Evolutionary conservation across 2,888 invertebrate genomes (phyloP).

Genomic region (Sinelater perroti): DNA sequence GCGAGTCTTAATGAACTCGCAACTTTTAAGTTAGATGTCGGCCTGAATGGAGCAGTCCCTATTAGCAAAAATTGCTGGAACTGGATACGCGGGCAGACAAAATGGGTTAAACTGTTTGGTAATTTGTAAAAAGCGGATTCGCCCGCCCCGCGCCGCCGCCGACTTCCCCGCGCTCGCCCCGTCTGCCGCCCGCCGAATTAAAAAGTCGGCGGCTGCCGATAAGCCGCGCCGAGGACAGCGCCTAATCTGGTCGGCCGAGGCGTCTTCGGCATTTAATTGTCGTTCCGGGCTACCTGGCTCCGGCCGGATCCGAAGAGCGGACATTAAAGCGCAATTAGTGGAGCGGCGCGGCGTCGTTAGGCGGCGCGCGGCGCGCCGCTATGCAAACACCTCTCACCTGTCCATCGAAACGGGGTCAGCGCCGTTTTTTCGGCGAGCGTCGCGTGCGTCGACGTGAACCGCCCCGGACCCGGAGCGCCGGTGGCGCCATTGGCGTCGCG

Average conservation of each 20-base stretch:
- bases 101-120: too few relatives aligned
- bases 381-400: conserved; percentile 39
- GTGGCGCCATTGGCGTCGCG: conserved; percentile 59
- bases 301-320: conserved; percentile 25
- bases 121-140: too few relatives aligned
- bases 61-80: too few relatives aligned
- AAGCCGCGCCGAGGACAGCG: neutral
- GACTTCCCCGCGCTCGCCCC: too few relatives aligned
- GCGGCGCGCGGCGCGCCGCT: conserved; percentile 25
- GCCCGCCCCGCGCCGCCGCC: too few relatives aligned
- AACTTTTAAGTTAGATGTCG: too few relatives aligned
- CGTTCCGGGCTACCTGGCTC: conserved; percentile 24
- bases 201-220: neutral
- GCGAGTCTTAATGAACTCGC: too few relatives aligned
- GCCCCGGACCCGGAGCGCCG: conserved; percentile 53
- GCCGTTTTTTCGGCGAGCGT: conserved; percentile 45
- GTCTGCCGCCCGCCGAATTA: too few relatives aligned
- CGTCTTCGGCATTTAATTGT: conserved; percentile 29
- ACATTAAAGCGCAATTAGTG: conserved; percentile 36
- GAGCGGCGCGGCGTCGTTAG: conserved; percentile 25
- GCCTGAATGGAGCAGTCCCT: too few relatives aligned
- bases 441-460: conserved; percentile 57
- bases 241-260: conserved; percentile 20
- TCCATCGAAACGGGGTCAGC: conserved; percentile 41
- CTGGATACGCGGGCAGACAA: too few relatives aligned